Percentiles rank a stretch among this genome's conserved stretches.
phyloP scores from a whole-genome alignment of 2,113 vertebrate species.

The Petrocephalus zakoni region DNA sequence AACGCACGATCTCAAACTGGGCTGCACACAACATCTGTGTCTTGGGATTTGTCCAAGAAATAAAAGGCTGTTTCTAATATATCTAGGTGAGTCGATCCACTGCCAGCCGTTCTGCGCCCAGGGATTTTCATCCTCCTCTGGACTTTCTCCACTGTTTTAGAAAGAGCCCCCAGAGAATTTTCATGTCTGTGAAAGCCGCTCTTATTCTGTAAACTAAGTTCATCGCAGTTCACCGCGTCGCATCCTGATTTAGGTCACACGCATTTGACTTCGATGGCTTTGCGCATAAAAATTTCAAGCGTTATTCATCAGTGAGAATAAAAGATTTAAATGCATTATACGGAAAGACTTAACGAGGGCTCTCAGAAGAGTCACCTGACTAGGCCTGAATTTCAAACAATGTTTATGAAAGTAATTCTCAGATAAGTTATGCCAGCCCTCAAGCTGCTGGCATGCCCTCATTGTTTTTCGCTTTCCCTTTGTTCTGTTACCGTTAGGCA shows the following conservation, averaged over 20 bases:
- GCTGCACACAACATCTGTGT: not conserved
- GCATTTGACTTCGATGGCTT: not conserved
- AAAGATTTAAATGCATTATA: not conserved
- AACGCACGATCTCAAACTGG: not conserved
- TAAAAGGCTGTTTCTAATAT: not conserved
- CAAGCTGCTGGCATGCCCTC: not conserved
- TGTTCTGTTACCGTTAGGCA: not conserved
- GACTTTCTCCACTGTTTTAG: not conserved
- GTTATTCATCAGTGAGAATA: not conserved
- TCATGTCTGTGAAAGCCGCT: not conserved
- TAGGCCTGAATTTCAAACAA: not conserved
- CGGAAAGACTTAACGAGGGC: not conserved
- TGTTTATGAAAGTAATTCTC: not conserved
- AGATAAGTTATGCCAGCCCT: not conserved
- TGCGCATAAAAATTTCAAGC: not conserved
- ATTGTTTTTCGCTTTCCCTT: not conserved
- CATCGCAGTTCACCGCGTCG: not conserved
- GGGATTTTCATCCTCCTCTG: conserved; percentile 12
- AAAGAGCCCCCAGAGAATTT: not conserved
- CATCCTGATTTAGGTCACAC: not conserved
- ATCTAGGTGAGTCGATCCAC: not conserved
- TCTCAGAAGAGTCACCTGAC: not conserved
- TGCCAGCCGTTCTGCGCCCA: not conserved
- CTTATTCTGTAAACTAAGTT: not conserved
- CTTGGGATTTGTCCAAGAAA: not conserved